Percentiles rank a stretch among this genome's conserved stretches.
Evolutionary conservation across 2,113 vertebrate species (phyloP).

Genomic region (Ailurus styani): DNA sequence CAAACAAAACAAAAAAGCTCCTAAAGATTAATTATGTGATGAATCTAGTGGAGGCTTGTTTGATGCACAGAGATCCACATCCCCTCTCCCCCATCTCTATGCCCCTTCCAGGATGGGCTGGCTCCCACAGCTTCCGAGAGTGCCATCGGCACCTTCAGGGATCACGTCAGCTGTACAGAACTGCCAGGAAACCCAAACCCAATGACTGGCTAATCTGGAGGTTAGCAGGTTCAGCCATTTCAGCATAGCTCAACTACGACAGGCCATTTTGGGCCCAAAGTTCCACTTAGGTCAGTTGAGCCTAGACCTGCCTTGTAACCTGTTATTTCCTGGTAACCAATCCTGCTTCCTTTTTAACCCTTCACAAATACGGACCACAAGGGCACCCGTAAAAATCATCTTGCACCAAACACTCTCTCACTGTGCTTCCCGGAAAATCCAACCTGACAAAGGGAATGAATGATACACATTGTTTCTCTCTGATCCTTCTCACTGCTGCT

Average conservation of each 20-base stretch:
- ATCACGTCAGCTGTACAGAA: neutral
- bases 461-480: neutral
- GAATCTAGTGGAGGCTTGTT: neutral
- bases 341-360: neutral
- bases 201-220: neutral
- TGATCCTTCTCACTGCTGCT: neutral
- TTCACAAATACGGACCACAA: neutral
- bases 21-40: neutral
- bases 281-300: neutral
- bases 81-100: neutral
- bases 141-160: neutral
- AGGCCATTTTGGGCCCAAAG: neutral
- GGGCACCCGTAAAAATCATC: neutral
- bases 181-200: accelerated
- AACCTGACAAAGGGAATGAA: neutral
- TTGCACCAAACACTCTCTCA: neutral
- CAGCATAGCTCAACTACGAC: neutral
- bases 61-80: neutral
- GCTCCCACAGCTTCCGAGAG: neutral
- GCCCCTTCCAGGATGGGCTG: neutral
- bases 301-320: neutral
- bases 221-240: neutral
- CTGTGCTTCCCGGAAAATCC: neutral
- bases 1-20: neutral
- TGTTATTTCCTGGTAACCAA: neutral